Evolutionary conservation across 2,113 vertebrate species (phyloP).

Genomic region (Xiphophorus couchianus): DNA sequence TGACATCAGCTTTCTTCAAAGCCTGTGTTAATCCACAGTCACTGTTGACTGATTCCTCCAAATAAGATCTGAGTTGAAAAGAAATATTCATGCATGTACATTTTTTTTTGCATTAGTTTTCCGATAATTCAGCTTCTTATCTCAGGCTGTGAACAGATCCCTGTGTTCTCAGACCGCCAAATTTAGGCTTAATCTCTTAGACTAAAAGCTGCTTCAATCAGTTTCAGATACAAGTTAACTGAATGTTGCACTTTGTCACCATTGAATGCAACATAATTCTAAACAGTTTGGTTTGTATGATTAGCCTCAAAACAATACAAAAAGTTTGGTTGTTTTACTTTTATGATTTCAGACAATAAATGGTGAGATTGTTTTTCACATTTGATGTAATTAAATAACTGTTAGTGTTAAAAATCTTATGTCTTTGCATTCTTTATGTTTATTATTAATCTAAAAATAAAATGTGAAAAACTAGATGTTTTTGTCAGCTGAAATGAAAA

Average conservation of each 20-base stretch:
- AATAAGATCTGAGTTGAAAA: not conserved
- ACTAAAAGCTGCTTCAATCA: slow-evolving; percentile 9
- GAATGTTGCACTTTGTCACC: not conserved
- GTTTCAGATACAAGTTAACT: not conserved
- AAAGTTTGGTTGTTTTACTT: not conserved
- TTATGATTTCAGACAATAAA: slow-evolving; percentile 9
- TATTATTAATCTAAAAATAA: slow-evolving; percentile 3
- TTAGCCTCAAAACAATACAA: too few relatives aligned
- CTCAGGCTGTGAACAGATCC: not conserved
- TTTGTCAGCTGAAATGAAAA: too few relatives aligned
- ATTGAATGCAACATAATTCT: not conserved
- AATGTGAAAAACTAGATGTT: not conserved
- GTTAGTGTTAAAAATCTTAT: not conserved
- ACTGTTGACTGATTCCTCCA: not conserved
- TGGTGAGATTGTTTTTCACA: slow-evolving; percentile 26
- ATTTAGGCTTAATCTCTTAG: not conserved
- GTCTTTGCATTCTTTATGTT: not conserved
- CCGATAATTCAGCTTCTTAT: accelerated
- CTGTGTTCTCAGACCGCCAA: not conserved
- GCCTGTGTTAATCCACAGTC: not conserved
- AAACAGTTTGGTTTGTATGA: not conserved
- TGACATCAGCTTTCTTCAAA: not conserved
- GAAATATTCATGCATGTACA: not conserved
- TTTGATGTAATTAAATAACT: slow-evolving; percentile 62
- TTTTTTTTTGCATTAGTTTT: not conserved